Conservation (phyloP, 2,113 vertebrate species). For the Polypterus bichir region DNA sequence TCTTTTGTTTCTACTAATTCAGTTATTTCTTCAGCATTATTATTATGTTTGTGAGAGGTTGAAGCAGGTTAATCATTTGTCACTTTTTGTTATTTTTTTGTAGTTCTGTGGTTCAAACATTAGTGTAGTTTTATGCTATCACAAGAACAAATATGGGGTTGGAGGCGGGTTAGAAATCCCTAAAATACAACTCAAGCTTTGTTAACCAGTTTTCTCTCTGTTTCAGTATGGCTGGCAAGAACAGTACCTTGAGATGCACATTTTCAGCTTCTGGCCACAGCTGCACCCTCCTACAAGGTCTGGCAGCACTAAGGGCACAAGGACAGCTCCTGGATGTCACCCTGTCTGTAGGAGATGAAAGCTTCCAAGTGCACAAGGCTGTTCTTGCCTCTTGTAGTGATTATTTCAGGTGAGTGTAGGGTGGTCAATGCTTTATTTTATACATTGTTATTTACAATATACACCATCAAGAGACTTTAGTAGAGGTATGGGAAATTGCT, state of each 20-base stretch:
- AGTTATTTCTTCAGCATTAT: too few relatives aligned
- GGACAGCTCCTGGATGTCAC: conserved; percentile 88
- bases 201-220: conserved; percentile 31
- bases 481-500: too few relatives aligned
- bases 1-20: too few relatives aligned
- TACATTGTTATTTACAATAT: too few relatives aligned
- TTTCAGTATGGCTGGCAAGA: conserved; percentile 84
- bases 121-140: conserved; percentile 8
- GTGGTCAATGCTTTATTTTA: too few relatives aligned
- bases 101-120: conserved; percentile 14
- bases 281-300: conserved; percentile 75
- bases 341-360: conserved; percentile 78
- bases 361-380: conserved; percentile 86
- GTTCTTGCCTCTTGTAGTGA: conserved; percentile 95
- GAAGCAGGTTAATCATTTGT: neutral
- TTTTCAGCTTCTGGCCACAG: conserved; percentile 90
- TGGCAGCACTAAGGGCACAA: conserved; percentile 72
- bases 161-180: neutral
- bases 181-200: conserved; percentile 18
- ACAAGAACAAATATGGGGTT: conserved; percentile 8
- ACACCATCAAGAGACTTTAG: too few relatives aligned
- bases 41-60: too few relatives aligned
- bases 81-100: conserved; percentile 7
- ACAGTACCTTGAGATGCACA: conserved; percentile 73
- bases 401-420: conserved; percentile 75